phyloP scores from a whole-genome alignment of 2,113 vertebrate genomes.

The Nannospalax galili region DNA sequence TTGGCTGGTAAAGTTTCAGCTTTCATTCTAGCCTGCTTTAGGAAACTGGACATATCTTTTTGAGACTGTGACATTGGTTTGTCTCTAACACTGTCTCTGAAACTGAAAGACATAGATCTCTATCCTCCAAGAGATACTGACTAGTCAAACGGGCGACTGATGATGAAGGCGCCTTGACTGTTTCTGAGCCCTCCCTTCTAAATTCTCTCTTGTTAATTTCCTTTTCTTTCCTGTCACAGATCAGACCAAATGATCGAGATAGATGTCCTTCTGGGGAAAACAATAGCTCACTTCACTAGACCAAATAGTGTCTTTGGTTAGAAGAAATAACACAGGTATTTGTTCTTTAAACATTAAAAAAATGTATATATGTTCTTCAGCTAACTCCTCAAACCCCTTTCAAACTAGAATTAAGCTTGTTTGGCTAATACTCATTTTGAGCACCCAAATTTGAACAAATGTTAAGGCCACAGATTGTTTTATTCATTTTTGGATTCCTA shows the following conservation, averaged over 20 bases:
- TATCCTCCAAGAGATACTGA: neutral
- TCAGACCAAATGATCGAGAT: neutral
- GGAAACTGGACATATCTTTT: neutral
- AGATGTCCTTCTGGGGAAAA: neutral
- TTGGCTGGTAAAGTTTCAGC: neutral
- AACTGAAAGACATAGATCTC: neutral
- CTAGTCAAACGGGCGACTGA: neutral
- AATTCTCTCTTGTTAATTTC: neutral
- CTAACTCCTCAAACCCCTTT: neutral
- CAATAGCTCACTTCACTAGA: neutral
- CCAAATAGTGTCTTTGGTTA: neutral
- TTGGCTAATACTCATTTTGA: slow-evolving; percentile 38
- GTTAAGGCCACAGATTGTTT: slow-evolving; percentile 26
- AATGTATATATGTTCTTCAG: neutral
- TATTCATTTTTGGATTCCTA: neutral
- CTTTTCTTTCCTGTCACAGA: neutral
- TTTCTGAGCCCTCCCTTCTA: neutral
- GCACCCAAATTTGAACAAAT: slow-evolving; percentile 1
- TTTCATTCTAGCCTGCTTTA: neutral
- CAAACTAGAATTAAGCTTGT: slow-evolving; percentile 6
- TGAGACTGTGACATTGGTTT: neutral
- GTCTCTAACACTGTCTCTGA: neutral
- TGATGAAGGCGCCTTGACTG: neutral
- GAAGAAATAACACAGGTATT: neutral
- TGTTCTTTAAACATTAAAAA: neutral